Evolutionary conservation across 30 jellyfish, hydroid and myxozoan species (phyloP).

Genomic region (Chrysaora quinquecirrha): DNA sequence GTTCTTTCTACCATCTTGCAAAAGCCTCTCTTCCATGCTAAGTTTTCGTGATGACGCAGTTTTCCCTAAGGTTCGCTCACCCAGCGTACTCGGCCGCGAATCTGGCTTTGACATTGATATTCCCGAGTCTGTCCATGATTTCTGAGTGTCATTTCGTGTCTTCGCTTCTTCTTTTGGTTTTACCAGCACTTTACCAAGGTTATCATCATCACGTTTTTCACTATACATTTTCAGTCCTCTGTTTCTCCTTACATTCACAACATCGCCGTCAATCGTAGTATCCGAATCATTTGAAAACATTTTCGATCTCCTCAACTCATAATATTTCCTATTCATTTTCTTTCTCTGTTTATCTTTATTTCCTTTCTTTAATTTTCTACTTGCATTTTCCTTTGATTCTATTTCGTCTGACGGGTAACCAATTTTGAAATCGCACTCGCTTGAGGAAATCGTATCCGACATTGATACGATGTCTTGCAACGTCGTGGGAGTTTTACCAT

Average conservation of each 20-base stretch:
- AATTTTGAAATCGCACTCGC: conserved; percentile 16
- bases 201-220: background rate
- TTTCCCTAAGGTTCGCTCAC: conserved; percentile 36
- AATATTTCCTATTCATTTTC: conserved; percentile 25
- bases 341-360: background rate
- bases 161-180: conserved; percentile 18
- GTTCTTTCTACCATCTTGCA: background rate
- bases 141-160: conserved; percentile 43
- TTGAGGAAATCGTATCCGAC: background rate
- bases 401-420: conserved; percentile 63
- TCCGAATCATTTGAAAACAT: conserved; percentile 59
- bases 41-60: background rate
- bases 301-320: conserved; percentile 22
- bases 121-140: conserved; percentile 79
- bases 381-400: conserved; percentile 26
- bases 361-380: conserved; percentile 21
- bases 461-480: too few relatives aligned
- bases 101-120: conserved; percentile 70
- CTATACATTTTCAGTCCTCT: background rate
- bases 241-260: conserved; percentile 16
- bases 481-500: too few relatives aligned
- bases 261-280: conserved; percentile 40
- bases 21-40: conserved; percentile 1
- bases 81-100: conserved; percentile 77
- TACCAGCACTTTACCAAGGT: background rate